Percentiles rank a stretch among this genome's conserved stretches.
Conservation (phyloP, 2,888 invertebrate genomes). For the Endotricha flammealis region DNA sequence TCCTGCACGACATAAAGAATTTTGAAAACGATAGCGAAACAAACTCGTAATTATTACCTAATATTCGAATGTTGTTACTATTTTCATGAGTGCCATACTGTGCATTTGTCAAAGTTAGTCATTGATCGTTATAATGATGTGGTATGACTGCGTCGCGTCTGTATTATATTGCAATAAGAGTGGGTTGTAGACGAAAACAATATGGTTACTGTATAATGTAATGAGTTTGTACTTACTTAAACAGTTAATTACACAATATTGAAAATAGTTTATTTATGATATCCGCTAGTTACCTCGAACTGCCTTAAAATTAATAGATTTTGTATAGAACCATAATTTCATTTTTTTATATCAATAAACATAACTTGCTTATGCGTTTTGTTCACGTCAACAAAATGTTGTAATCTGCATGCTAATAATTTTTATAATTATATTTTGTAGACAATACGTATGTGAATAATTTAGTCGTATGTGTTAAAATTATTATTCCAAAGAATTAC, state of each 20-base stretch:
- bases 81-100: slow-evolving; percentile 47
- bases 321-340: too few species aligned
- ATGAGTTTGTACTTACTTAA: slow-evolving; percentile 8
- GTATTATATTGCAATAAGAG: slow-evolving; percentile 33
- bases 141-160: slow-evolving; percentile 47
- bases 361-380: too few species aligned
- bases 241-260: neutral
- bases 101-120: slow-evolving; percentile 32
- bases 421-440: too few species aligned
- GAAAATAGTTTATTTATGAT: slow-evolving; percentile 5
- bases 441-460: slow-evolving; percentile 9
- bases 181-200: neutral
- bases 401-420: too few species aligned
- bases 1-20: slow-evolving; percentile 70
- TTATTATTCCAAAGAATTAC: slow-evolving; percentile 38
- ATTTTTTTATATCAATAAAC: too few species aligned
- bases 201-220: neutral
- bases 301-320: too few species aligned
- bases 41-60: slow-evolving; percentile 12
- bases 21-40: neutral
- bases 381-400: too few species aligned
- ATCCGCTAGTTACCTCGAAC: slow-evolving; percentile 1
- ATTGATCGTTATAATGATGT: slow-evolving; percentile 36
- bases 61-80: slow-evolving; percentile 21
- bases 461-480: slow-evolving; percentile 20